These are phyloP conservation scores for Diadophis punctatus DNA, from an alignment of 2,113 vertebrate genomes.

Conservation along the genomic window DNA sequence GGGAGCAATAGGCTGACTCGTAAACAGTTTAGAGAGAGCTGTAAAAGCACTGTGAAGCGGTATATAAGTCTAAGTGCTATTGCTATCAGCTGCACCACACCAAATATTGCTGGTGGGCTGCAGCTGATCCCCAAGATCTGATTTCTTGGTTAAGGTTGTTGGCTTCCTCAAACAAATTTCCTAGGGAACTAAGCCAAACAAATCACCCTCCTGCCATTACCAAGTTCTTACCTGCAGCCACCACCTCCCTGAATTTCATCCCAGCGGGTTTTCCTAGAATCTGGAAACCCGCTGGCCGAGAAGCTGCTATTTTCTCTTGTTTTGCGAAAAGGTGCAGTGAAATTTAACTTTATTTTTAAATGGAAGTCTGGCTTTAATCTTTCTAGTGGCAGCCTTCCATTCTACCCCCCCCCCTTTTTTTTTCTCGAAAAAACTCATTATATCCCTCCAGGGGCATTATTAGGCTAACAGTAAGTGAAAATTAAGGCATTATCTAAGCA, in stretches of 20 bases:
- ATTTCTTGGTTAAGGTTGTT: not conserved
- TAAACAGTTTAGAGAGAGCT: too few species aligned
- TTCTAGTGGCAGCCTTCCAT: not conserved
- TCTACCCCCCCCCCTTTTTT: not conserved
- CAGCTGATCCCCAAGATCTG: not conserved
- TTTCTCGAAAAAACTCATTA: not conserved
- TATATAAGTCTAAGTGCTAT: too few species aligned
- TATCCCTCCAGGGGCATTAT: slow-evolving; percentile 3
- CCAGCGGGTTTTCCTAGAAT: not conserved
- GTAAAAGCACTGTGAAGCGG: too few species aligned
- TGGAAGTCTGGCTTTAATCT: not conserved
- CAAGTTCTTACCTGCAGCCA: not conserved
- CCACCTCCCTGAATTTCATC: fast-evolving
- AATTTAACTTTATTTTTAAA: not conserved
- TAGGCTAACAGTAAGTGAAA: not conserved
- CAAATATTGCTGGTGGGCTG: not conserved
- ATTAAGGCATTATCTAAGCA: slow-evolving; percentile 6
- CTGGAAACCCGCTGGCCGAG: fast-evolving
- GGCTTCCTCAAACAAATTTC: not conserved
- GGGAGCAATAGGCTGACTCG: too few species aligned
- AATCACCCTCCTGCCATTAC: not conserved
- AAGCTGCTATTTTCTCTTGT: fast-evolving
- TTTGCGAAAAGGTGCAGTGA: not conserved
- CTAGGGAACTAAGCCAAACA: not conserved
- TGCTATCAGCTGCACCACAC: too few species aligned